Evolutionary conservation across 92 coral and sea anemone species (phyloP).

Genomic region (Metridium senile): DNA sequence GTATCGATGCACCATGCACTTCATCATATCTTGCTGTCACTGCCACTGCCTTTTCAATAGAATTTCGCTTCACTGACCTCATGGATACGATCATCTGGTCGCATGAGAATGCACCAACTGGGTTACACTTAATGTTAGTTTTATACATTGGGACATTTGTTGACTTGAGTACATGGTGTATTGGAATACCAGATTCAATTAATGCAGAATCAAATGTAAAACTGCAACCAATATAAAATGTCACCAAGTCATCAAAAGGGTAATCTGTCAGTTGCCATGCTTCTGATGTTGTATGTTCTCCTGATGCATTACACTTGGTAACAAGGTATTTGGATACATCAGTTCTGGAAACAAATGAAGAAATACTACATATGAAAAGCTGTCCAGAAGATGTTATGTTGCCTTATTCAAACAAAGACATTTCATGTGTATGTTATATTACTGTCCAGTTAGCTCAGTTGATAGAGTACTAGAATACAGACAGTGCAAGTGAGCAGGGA

Average conservation of each 20-base stretch:
- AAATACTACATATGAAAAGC: background rate
- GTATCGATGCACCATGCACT: constrained; percentile 97
- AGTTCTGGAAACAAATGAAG: constrained; percentile 44
- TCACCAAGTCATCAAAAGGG: constrained; percentile 74
- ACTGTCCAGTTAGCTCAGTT: background rate
- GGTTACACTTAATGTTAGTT: constrained; percentile 69
- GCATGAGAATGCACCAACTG: constrained; percentile 69
- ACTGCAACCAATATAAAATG: constrained; percentile 94
- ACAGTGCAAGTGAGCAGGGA: background rate
- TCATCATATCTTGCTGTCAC: constrained; percentile 75
- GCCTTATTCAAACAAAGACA: too few relatives aligned
- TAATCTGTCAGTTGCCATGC: constrained; percentile 42
- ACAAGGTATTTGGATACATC: constrained; percentile 58
- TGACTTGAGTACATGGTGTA: constrained; percentile 44
- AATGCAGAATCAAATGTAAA: constrained; percentile 89
- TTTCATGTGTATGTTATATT: too few relatives aligned
- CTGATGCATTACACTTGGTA: constrained; percentile 30
- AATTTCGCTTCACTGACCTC: constrained; percentile 70
- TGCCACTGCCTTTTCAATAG: constrained; percentile 69
- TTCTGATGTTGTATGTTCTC: constrained; percentile 24
- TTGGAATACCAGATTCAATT: constrained; percentile 57
- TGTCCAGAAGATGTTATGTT: too few relatives aligned
- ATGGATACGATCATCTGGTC: constrained; percentile 84
- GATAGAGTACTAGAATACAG: background rate
- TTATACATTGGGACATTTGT: constrained; percentile 78